phyloP scores from a whole-genome alignment of 1,140 invertebrate species.

The Sminthurides bifidus region DNA sequence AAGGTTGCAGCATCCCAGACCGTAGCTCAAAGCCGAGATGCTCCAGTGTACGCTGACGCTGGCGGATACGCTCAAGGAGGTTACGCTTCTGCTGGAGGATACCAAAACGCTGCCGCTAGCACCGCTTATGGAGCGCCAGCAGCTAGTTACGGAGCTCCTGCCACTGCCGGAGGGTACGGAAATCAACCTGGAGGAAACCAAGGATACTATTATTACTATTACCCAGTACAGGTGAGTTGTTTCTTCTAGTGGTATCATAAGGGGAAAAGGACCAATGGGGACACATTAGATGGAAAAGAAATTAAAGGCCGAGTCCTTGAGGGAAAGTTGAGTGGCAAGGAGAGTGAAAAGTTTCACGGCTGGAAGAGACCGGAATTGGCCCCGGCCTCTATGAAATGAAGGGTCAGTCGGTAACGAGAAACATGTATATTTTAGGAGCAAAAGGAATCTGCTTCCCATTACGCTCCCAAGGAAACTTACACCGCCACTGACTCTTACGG shows the following conservation, averaged over 20 bases:
- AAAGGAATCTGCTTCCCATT: slow-evolving; percentile 24
- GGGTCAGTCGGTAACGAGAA: not conserved
- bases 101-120: slow-evolving; percentile 11
- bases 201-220: slow-evolving; percentile 32
- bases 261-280: no score
- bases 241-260: no score
- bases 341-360: not conserved
- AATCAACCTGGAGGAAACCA: slow-evolving; percentile 18
- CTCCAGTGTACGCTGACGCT: slow-evolving; percentile 27
- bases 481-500: slow-evolving; percentile 31
- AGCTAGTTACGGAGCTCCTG: slow-evolving; percentile 14
- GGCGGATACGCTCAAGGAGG: not conserved
- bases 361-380: not conserved
- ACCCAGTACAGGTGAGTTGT: slow-evolving; percentile 32
- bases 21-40: slow-evolving; percentile 31
- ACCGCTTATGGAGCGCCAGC: slow-evolving; percentile 9
- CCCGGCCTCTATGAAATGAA: not conserved
- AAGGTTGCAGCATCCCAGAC: slow-evolving; percentile 5
- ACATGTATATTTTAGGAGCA: slow-evolving; percentile 14
- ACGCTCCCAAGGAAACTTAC: slow-evolving; percentile 26
- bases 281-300: no score
- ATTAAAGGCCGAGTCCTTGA: no score
- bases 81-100: slow-evolving; percentile 10
- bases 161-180: slow-evolving; percentile 12
- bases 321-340: not conserved